Evolutionary conservation across 2,888 invertebrate genomes (phyloP), one percentile per base, ranked within the genome.

Genomic region (Drosophila robusta): DNA sequence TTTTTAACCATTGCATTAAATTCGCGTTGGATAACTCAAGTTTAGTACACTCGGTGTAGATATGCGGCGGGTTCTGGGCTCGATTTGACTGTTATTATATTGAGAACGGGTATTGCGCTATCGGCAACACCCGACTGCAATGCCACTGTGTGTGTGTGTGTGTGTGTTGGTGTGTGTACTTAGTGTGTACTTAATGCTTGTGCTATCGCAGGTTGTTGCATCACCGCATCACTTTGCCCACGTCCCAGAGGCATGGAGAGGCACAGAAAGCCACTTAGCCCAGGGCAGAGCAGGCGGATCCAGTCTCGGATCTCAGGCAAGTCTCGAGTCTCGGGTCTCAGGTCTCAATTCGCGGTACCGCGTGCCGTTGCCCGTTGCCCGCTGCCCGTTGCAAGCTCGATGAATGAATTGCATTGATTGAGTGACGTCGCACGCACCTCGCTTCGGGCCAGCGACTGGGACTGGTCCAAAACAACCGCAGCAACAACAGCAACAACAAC

Each of bases 391-490:
- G 75, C 61, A 50, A 57, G 67, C 70, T 80, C 80, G 75, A 84
- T 84, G 83, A 88, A 84, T 84, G 89, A 84, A 84, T 88, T 84
- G 89, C 80, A 86, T 86, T 88, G 89, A 84, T 88, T 88, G 89
- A 84, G 79, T 76, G 86, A 63, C 60, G 54, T 55, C 70, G 70
- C 88, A 87, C 87, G 83, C 83, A 84, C 86, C 74, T 66, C 63
- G 64, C 75, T 58, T 38, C 54, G 39, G 62, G 52, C 38, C 34
- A 16, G 24, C 2, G 46, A 77, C 69, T 29, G 24, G 4, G 49
- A 77, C 69, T 65, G 67, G 50, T 46, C 41, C 55, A 55, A 18
- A 36, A 9, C 50, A 34, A 22, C 49, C 50, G 8, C 52, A 29
- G 18, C 36, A 70, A 38, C 66, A 46, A 34, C 42, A 38, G 16